Base-by-base conservation (phyloP, 2,113 vertebrate genomes). In the Lasiurus cinereus region DNA sequence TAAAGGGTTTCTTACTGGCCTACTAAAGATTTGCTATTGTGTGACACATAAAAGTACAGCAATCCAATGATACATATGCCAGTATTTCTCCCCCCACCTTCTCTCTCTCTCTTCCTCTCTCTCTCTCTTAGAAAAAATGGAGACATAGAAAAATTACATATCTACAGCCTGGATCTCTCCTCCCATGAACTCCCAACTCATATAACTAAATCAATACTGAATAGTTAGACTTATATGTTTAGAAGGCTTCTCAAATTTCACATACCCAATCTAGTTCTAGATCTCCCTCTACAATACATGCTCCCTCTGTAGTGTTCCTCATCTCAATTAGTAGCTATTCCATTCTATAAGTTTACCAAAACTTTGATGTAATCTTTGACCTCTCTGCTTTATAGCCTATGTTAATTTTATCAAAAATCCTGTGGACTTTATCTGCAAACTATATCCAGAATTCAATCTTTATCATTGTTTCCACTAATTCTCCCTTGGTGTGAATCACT, bases 21-120 rank as follows among this genome's bases (percentile, higher is more conserved):
- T 64, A 33, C 29, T 78, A 56, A 80, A 67, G 78, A 92, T 83
- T 69, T 79, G 62, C 50, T 93, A 46, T 72, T 92, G 69, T 77
- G 8, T 85, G 73, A 36, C 90, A 82, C n/a, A 88, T 59, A 79
- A 13, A 0, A 80, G 24, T 82, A 89, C 59, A 74, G 15, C 0
- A 80, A 24, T 74, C 33, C 59, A 84, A 16, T 83, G n/a, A 84
- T 54, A 62, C 3, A 24, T 59, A 19, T 78, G 6, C 8, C 27
- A 22, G 50, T 70, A 66, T 79, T 69, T 11, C 70, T 8, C 12
- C 50, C 70, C 36, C 62, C 4, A 31, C 27, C 6, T 12, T 14
- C 29, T 31, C 62, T 29, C 62, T 66, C 62, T 66, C 13, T 66
- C 12, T 64, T 2, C 29, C 24, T 62, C 22, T 62, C 22, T 62